Evolutionary conservation across 2,888 invertebrate species (phyloP).

Genomic region (Podabrus alpinus): DNA sequence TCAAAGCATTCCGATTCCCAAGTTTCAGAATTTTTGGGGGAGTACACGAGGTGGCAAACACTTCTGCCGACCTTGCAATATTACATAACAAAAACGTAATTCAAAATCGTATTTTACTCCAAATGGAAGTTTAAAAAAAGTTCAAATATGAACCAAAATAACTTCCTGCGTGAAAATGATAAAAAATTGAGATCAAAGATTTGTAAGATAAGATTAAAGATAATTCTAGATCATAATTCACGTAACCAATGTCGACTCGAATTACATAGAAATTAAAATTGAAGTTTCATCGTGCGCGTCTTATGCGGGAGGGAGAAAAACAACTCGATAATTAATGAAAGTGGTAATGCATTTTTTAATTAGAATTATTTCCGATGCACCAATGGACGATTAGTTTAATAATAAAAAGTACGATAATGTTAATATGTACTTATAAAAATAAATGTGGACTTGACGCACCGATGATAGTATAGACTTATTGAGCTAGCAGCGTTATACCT

Average conservation of each 20-base stretch:
- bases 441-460: constrained; percentile 45
- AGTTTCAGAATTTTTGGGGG: no score
- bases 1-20: no score
- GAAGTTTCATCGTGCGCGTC: neutral
- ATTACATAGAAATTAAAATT: neutral
- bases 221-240: neutral
- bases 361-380: neutral
- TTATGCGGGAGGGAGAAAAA: neutral
- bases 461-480: constrained; percentile 52
- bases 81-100: no score
- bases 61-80: no score
- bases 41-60: no score
- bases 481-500: constrained; percentile 47
- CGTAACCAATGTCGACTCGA: neutral
- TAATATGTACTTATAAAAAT: constrained; percentile 5
- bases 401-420: constrained; percentile 1
- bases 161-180: neutral
- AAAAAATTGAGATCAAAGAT: neutral
- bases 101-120: no score
- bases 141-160: neutral
- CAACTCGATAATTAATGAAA: neutral
- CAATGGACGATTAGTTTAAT: neutral
- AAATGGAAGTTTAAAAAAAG: no score
- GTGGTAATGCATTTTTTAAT: neutral
- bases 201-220: neutral